Percentiles rank a stretch among this genome's conserved stretches.
phyloP scores from a whole-genome alignment of 2,888 invertebrate species.

The Andrena dorsata region DNA sequence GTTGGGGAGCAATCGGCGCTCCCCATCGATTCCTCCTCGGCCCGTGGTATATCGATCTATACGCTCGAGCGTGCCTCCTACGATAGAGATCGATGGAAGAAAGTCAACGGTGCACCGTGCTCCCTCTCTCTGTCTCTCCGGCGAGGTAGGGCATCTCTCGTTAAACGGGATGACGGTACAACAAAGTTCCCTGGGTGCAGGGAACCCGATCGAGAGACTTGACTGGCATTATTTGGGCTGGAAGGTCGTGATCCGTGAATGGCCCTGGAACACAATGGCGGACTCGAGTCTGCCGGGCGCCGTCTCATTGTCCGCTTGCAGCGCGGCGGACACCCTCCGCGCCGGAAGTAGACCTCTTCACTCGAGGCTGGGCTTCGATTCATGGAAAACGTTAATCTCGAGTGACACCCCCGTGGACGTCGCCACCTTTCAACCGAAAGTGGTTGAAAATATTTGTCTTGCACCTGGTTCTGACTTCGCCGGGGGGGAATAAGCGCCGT shows the following conservation, averaged over 20 bases:
- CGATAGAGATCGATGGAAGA: slow-evolving; percentile 61
- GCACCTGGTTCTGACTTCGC: slow-evolving; percentile 57
- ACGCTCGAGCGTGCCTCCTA: slow-evolving; percentile 20
- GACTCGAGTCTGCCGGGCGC: slow-evolving; percentile 55
- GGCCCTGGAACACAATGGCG: slow-evolving; percentile 60
- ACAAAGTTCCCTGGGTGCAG: slow-evolving; percentile 49
- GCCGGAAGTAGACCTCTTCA: slow-evolving; percentile 64
- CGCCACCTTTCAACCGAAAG: slow-evolving; percentile 42
- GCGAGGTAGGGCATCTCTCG: slow-evolving; percentile 48
- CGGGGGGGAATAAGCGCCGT: slow-evolving; percentile 23
- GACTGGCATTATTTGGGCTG: slow-evolving; percentile 65
- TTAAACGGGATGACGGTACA: slow-evolving; percentile 70
- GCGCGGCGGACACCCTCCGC: slow-evolving; percentile 48
- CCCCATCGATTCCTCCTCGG: slow-evolving; percentile 44
- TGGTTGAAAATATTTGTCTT: slow-evolving; percentile 62
- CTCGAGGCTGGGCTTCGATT: slow-evolving; percentile 7
- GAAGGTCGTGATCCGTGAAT: slow-evolving; percentile 69
- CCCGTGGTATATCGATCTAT: slow-evolving; percentile 9
- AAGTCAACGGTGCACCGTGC: slow-evolving; percentile 21
- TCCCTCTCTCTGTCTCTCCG: background rate
- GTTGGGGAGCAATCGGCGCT: slow-evolving; percentile 43
- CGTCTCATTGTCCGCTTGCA: slow-evolving; percentile 59
- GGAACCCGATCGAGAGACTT: slow-evolving; percentile 47
- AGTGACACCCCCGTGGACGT: slow-evolving; percentile 27
- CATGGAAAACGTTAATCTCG: slow-evolving; percentile 61